Conservation (phyloP, 1,140 invertebrate species). For the Saccostrea glomerata region DNA sequence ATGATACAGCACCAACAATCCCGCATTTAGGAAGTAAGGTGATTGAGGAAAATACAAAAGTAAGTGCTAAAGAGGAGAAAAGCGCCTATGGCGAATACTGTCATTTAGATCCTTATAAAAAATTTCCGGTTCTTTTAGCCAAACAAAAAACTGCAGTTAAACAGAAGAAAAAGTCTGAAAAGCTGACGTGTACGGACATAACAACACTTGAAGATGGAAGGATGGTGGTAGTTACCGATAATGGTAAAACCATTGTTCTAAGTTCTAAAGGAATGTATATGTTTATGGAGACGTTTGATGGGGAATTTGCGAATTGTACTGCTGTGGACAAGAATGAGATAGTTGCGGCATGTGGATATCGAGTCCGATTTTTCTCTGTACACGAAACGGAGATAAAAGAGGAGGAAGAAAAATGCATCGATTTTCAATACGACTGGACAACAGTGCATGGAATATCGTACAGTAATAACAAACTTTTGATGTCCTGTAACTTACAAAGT, state of each 20-base stretch:
- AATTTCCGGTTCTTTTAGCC: neutral
- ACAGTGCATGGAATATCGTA: constrained; percentile 1
- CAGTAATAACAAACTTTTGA: neutral
- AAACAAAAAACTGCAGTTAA: neutral
- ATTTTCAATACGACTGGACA: constrained; percentile 3
- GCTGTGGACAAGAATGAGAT: neutral
- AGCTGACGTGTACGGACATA: neutral
- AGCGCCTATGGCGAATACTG: neutral
- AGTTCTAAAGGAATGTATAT: neutral
- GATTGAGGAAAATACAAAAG: neutral
- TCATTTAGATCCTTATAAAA: neutral
- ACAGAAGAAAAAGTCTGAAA: neutral
- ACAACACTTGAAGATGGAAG: neutral
- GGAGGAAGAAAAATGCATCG: constrained; percentile 12
- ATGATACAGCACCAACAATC: neutral
- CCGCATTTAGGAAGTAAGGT: neutral
- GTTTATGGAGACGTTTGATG: neutral
- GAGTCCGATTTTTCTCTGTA: neutral
- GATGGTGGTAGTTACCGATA: neutral
- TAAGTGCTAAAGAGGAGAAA: neutral
- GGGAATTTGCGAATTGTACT: neutral
- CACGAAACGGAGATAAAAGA: neutral
- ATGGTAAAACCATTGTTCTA: neutral
- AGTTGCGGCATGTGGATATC: neutral
- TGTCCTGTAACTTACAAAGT: constrained; percentile 8